Evolutionary conservation across 2,113 vertebrate genomes (phyloP).

Genomic region (Polypterus senegalus): DNA sequence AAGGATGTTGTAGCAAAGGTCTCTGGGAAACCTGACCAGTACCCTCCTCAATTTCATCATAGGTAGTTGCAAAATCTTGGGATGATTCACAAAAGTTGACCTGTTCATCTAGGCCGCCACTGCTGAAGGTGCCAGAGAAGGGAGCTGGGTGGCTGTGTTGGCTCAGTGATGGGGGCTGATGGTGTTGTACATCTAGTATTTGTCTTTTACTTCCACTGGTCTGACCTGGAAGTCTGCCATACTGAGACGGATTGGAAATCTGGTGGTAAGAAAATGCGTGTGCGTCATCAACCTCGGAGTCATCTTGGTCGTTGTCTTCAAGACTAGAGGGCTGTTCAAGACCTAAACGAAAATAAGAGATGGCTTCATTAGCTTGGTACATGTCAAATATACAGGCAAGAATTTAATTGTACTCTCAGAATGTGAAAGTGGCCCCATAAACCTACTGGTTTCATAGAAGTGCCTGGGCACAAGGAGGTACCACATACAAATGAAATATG

Average conservation of each 20-base stretch:
- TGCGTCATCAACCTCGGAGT: background rate
- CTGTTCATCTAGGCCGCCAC: constrained; percentile 5
- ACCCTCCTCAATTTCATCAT: constrained; percentile 50
- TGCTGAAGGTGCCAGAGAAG: background rate
- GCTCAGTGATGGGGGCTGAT: too few relatives aligned
- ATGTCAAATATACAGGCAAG: too few relatives aligned
- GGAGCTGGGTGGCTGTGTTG: too few relatives aligned
- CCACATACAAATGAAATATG: too few relatives aligned
- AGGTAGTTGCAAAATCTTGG: constrained; percentile 29
- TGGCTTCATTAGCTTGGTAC: too few relatives aligned
- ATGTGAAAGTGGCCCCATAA: too few relatives aligned
- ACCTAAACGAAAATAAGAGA: background rate
- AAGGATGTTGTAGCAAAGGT: constrained; percentile 39
- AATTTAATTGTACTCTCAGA: too few relatives aligned
- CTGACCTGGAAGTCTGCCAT: too few relatives aligned
- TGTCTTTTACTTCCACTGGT: too few relatives aligned
- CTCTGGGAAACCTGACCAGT: constrained; percentile 54
- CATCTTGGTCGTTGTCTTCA: background rate
- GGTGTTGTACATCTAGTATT: too few relatives aligned
- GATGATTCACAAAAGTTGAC: constrained; percentile 33
- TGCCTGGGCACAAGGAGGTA: too few relatives aligned
- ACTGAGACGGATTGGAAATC: constrained; percentile 32
- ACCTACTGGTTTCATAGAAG: too few relatives aligned
- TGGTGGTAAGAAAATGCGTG: constrained; percentile 12
- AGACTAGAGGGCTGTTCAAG: background rate